These are phyloP conservation scores for Poeciliopsis gracilis DNA, from an alignment of 2,797 vertebrate species.

Conservation along the genomic window DNA sequence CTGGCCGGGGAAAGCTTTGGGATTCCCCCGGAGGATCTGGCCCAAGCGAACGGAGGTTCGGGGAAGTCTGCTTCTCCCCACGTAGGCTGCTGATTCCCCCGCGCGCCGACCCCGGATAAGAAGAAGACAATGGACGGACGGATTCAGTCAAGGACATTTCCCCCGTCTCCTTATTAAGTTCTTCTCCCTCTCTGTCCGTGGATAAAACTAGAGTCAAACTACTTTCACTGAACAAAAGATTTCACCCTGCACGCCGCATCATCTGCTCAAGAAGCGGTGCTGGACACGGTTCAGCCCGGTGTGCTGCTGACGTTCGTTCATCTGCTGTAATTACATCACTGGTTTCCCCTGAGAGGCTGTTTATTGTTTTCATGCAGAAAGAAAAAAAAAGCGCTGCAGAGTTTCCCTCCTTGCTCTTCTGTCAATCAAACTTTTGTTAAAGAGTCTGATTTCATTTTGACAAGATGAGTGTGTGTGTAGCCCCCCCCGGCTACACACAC, in stretches of 20 bases:
- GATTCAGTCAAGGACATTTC: neutral
- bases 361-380: slow-evolving; percentile 42
- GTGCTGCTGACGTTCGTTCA: slow-evolving; percentile 29
- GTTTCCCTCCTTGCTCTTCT: slow-evolving; percentile 26
- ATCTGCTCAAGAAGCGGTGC: neutral
- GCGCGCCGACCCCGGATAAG: too few species aligned
- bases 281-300: slow-evolving; percentile 6
- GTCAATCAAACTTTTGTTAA: slow-evolving; percentile 66
- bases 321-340: slow-evolving; percentile 55
- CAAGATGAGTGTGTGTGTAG: too few species aligned
- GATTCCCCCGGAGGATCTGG: too few species aligned
- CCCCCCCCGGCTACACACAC: neutral
- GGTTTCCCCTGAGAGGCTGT: slow-evolving; percentile 16
- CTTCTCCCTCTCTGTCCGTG: neutral
- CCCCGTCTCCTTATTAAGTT: neutral
- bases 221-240: neutral
- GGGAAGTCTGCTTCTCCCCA: too few species aligned
- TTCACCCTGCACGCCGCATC: neutral
- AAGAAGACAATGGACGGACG: neutral
- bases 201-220: neutral
- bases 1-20: too few species aligned
- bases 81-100: too few species aligned
- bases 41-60: too few species aligned
- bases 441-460: slow-evolving; percentile 57
- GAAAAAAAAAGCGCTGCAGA: slow-evolving; percentile 19